Conservation (phyloP, 2,113 vertebrate species). For the Xyrauchen texanus region DNA sequence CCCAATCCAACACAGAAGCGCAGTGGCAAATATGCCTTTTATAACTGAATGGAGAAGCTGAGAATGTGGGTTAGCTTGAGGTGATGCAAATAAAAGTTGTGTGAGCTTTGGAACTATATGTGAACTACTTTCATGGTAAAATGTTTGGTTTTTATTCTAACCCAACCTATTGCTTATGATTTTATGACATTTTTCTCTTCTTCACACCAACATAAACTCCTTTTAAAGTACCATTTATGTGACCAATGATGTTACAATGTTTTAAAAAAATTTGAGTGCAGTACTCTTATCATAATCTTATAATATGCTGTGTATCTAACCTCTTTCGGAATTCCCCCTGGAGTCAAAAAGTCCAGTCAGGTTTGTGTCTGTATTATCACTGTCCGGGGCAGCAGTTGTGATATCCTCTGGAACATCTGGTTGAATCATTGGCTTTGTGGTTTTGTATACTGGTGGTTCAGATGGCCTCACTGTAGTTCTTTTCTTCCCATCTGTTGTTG, state of each 20-base stretch:
- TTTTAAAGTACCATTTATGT: too few relatives aligned
- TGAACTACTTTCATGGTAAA: background rate
- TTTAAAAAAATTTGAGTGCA: too few relatives aligned
- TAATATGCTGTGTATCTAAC: background rate
- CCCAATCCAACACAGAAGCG: conserved; percentile 60
- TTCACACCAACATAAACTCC: too few relatives aligned
- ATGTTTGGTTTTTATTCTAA: too few relatives aligned
- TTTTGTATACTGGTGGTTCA: background rate
- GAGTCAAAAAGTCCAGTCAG: background rate
- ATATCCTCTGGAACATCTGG: background rate
- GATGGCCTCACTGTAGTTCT: conserved; percentile 11
- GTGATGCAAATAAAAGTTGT: conserved; percentile 37
- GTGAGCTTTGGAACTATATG: conserved; percentile 27
- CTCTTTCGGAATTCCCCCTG: conserved; percentile 4
- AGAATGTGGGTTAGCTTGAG: conserved; percentile 62
- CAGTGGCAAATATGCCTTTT: conserved; percentile 54
- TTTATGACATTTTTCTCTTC: too few relatives aligned
- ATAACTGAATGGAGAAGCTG: conserved; percentile 51
- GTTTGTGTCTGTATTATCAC: background rate
- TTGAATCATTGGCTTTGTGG: background rate
- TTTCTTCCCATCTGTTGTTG: background rate
- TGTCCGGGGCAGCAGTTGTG: background rate
- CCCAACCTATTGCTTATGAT: too few relatives aligned
- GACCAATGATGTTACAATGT: too few relatives aligned
- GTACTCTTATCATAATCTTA: too few relatives aligned